These are phyloP conservation scores for Meghimatium bilineatum DNA, from an alignment of 2,888 invertebrate species.

Conservation along the genomic window DNA sequence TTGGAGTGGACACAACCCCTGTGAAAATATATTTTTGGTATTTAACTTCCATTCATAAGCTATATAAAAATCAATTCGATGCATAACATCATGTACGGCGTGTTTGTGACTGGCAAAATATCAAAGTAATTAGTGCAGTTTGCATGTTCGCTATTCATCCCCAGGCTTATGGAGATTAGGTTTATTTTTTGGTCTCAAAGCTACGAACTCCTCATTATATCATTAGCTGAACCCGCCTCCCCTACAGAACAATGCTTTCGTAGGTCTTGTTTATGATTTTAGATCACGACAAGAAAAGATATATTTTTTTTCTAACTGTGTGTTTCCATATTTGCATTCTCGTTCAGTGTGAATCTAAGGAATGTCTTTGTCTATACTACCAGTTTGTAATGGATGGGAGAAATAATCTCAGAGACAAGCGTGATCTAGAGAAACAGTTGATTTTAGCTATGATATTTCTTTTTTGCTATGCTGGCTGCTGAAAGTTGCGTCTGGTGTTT, in stretches of 20 bases:
- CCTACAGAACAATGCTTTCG: neutral
- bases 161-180: conserved; percentile 7
- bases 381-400: neutral
- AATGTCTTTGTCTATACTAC: neutral
- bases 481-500: too few species aligned
- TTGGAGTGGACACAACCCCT: too few species aligned
- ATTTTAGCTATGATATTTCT: too few species aligned
- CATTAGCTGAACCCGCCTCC: neutral
- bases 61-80: neutral
- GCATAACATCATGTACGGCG: neutral
- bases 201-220: neutral
- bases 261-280: neutral
- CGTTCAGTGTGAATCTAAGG: neutral
- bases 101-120: conserved; percentile 12
- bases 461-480: too few species aligned
- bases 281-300: neutral
- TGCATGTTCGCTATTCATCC: conserved; percentile 16
- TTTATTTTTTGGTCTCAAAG: neutral
- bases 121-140: conserved; percentile 16
- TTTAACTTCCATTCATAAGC: neutral
- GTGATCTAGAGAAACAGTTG: neutral
- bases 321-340: neutral
- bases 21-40: neutral
- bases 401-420: neutral
- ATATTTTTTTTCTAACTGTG: neutral